Base-by-base conservation (phyloP, 2,113 vertebrate species). In the Passer domesticus region DNA sequence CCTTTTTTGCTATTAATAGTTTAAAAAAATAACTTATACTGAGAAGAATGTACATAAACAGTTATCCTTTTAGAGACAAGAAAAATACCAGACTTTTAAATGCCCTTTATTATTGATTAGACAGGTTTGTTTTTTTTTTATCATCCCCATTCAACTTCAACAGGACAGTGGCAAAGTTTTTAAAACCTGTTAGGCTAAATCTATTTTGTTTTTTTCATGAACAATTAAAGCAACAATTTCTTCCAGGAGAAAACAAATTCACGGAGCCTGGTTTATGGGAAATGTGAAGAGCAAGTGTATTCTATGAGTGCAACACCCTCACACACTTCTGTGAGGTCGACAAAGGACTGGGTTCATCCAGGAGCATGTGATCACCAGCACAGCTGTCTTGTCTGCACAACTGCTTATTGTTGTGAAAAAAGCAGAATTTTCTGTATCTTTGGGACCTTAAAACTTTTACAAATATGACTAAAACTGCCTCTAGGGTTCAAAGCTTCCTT, bases 271-370 rank as follows among this genome's bases (percentile, higher is more conserved):
- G 50, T 58, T 67, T 76, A 43, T 1, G 1, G n/a, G 9, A 62
- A 44, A 52, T 21, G 20, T 33, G 56, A 56, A 62, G 21, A 66
- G 37, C 58, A 41, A 77, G 33, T 4, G 6, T 75, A 33, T 41
- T 53, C 13, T 35, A 28, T 0, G 3, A 49, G n/a, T 24, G 12
- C 6, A 64, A 58, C 28, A 78, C 12, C 30, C 66, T 66, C 1
- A 1, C 2, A 1, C 0, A 0, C 30, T 52, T 56, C 44, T 35
- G 67, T 10, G 52, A n/a, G 15, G n/a, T 31, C 70, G 73, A 8
- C 62, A 30, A 44, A 75, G 49, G 11, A 31, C 7, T 0, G 0
- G 12, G 41, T 13, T 86, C 59, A 37, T 28, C 44, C 23, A 7
- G 58, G 30, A 86, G 62, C 47, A 47, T 30, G 43, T 23, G 33